phyloP scores from a whole-genome alignment of 2,888 invertebrate species.

The Electrophaes corylata region DNA sequence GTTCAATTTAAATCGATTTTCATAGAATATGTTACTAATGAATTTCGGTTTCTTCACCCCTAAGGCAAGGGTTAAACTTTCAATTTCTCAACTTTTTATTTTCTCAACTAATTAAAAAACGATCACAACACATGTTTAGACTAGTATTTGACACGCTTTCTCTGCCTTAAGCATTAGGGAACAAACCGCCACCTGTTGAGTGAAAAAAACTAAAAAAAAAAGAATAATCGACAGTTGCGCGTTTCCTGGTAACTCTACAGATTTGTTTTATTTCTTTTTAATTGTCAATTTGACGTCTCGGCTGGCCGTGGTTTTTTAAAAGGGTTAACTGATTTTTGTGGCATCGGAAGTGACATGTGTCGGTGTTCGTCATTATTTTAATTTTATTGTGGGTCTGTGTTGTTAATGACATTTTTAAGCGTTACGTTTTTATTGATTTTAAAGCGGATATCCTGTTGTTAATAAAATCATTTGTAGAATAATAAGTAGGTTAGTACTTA shows the following conservation, averaged over 20 bases:
- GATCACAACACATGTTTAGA: slow-evolving; percentile 78
- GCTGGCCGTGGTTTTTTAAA: slow-evolving; percentile 49
- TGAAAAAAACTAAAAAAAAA: slow-evolving; percentile 43
- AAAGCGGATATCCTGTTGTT: slow-evolving; percentile 37
- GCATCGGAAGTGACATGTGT: slow-evolving; percentile 82
- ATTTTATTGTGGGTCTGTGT: slow-evolving; percentile 59
- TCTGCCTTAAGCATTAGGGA: slow-evolving; percentile 63
- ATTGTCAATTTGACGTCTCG: slow-evolving; percentile 65
- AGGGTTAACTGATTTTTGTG: slow-evolving; percentile 74
- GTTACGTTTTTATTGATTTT: slow-evolving; percentile 34
- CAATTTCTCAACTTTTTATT: slow-evolving; percentile 83
- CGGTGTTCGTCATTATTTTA: slow-evolving; percentile 74
- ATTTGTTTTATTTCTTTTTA: slow-evolving; percentile 85
- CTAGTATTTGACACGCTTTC: slow-evolving; percentile 80
- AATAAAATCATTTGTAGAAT: slow-evolving; percentile 23
- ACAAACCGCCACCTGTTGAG: slow-evolving; percentile 70
- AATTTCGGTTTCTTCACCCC: slow-evolving; percentile 41
- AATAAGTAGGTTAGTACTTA: slow-evolving; percentile 10
- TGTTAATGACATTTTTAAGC: slow-evolving; percentile 36
- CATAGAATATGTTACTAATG: background rate
- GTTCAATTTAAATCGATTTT: background rate
- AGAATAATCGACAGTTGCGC: slow-evolving; percentile 74
- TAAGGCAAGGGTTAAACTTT: slow-evolving; percentile 70
- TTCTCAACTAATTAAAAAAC: slow-evolving; percentile 79
- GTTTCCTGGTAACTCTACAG: slow-evolving; percentile 60